Conservation (phyloP, 2,888 invertebrate species). For the Nomada flava region DNA sequence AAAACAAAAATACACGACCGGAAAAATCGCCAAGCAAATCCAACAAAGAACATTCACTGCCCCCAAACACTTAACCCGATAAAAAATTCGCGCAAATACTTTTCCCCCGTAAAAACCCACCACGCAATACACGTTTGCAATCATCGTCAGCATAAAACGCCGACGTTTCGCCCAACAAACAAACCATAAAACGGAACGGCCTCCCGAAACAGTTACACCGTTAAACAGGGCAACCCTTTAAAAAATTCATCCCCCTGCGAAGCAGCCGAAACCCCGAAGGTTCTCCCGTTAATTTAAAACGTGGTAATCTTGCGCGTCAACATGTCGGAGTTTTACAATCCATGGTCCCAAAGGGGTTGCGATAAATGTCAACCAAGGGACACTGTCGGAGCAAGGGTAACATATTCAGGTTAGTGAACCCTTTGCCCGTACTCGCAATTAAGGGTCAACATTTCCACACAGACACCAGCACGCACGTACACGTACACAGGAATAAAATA, state of each 20-base stretch:
- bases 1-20: too few relatives aligned
- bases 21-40: too few relatives aligned
- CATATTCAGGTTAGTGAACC: conserved; percentile 38
- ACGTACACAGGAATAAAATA: neutral
- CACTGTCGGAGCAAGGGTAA: neutral
- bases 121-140: neutral
- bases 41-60: too few relatives aligned
- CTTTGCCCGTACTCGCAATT: conserved; percentile 3
- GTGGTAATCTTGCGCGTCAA: conserved; percentile 19
- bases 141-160: neutral
- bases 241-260: conserved; percentile 1
- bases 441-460: conserved; percentile 18
- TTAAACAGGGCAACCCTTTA: neutral
- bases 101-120: neutral
- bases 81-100: neutral
- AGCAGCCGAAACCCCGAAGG: neutral
- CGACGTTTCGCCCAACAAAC: neutral
- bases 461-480: too few relatives aligned
- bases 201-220: neutral
- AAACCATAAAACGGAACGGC: neutral
- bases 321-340: conserved; percentile 27
- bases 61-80: too few relatives aligned
- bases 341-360: neutral
- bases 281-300: conserved; percentile 24
- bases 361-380: conserved; percentile 17